Conservation (phyloP, 2,797 vertebrate genomes). For the Bothrops alternatus region DNA sequence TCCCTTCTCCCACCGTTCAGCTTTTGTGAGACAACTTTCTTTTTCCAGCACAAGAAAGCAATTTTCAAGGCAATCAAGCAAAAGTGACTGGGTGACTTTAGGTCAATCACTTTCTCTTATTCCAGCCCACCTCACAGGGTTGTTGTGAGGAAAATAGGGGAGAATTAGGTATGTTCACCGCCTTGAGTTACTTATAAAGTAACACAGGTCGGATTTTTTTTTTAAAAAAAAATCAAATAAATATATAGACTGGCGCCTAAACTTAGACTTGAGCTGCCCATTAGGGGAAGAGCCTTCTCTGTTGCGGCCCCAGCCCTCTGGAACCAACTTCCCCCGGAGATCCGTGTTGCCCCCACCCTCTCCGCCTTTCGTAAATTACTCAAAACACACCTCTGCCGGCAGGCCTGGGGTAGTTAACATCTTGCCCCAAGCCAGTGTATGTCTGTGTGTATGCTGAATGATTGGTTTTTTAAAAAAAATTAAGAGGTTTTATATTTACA, state of each 20-base stretch:
- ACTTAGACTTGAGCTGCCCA: neutral
- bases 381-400: too few species aligned
- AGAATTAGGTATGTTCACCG: neutral
- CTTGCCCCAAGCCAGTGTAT: too few species aligned
- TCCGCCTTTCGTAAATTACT: too few species aligned
- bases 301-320: too few species aligned
- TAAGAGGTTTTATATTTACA: too few species aligned
- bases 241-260: neutral
- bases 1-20: neutral
- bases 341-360: too few species aligned
- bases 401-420: too few species aligned
- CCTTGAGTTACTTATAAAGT: neutral
- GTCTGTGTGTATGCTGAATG: too few species aligned
- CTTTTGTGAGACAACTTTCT: neutral
- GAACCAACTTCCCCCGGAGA: too few species aligned
- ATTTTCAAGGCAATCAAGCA: neutral
- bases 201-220: neutral
- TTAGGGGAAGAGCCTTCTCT: too few species aligned
- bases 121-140: neutral
- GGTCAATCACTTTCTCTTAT: neutral
- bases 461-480: too few species aligned
- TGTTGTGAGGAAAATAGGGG: neutral
- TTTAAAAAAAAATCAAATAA: neutral
- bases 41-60: neutral
- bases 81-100: neutral